Percentiles rank a stretch among this genome's conserved stretches.
Evolutionary conservation across 1,140 invertebrate genomes (phyloP).

Genomic region (Formica selysi): DNA sequence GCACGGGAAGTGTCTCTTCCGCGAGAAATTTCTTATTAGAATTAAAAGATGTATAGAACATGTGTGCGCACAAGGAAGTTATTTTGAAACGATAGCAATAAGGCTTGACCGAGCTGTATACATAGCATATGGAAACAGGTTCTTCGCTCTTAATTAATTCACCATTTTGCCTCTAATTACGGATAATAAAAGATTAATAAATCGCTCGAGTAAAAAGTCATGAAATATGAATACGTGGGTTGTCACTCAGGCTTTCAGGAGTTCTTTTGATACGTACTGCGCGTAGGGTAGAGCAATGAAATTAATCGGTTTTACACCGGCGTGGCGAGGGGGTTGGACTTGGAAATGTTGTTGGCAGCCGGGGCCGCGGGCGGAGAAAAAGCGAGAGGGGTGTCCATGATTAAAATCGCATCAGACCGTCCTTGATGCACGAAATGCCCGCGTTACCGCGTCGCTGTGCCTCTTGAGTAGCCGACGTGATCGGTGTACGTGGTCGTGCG

Average conservation of each 20-base stretch:
- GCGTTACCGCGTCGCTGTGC: constrained; percentile 75
- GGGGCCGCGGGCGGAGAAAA: constrained; percentile 66
- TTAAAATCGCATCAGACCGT: constrained; percentile 83
- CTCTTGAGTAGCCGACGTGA: constrained; percentile 58
- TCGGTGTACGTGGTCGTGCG: constrained; percentile 33
- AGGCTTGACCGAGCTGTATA: background rate
- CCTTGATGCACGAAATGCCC: constrained; percentile 80
- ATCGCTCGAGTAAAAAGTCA: constrained; percentile 23
- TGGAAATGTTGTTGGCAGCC: constrained; percentile 62
- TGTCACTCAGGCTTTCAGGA: constrained; percentile 63
- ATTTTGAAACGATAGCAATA: background rate
- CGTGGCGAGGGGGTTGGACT: constrained; percentile 70
- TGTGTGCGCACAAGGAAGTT: background rate
- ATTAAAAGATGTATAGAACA: background rate
- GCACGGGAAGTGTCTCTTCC: background rate
- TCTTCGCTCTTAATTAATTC: constrained; percentile 32
- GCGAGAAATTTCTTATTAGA: background rate
- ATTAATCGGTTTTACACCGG: constrained; percentile 74
- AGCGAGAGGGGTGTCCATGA: constrained; percentile 75
- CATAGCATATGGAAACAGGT: background rate
- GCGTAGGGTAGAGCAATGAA: constrained; percentile 48
- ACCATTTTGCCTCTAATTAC: constrained; percentile 44
- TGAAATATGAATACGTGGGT: constrained; percentile 63
- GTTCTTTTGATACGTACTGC: constrained; percentile 63
- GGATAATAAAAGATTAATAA: constrained; percentile 46